Evolutionary conservation across 2,797 vertebrate genomes (phyloP).

Genomic region (Argyrosomus regius): DNA sequence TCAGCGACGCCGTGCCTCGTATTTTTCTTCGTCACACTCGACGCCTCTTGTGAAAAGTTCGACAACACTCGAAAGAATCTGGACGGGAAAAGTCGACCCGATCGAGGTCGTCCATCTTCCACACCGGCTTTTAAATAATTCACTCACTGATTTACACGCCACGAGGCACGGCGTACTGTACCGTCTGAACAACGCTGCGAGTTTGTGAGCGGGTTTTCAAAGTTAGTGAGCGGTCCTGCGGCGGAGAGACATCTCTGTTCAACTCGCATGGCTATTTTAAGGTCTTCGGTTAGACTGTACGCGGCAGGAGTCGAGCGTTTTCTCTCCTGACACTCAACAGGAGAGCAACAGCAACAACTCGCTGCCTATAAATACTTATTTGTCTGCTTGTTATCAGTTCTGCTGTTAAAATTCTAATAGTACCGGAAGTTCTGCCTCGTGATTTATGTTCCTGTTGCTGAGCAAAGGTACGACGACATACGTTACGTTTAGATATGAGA

Average conservation of each 20-base stretch:
- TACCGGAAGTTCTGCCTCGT: no score
- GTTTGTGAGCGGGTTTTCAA: not conserved
- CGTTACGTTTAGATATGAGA: no score
- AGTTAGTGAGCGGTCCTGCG: not conserved
- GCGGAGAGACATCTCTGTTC: no score
- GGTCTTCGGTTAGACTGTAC: no score
- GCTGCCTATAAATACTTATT: not conserved
- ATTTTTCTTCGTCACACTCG: constrained; percentile 3
- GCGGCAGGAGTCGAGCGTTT: not conserved
- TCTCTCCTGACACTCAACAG: not conserved
- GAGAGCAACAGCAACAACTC: not conserved
- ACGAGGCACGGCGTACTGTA: no score
- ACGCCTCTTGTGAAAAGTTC: not conserved
- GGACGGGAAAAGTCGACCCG: no score
- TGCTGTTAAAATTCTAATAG: not conserved
- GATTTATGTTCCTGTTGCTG: not conserved
- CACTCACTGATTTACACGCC: constrained; percentile 49
- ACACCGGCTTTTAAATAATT: constrained; percentile 49
- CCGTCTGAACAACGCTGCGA: not conserved
- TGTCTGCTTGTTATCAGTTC: not conserved
- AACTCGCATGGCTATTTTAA: no score
- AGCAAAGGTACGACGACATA: no score
- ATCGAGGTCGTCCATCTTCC: not conserved
- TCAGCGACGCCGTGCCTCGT: constrained; percentile 3
- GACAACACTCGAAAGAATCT: no score